These are phyloP conservation scores for Drosophila quinaria DNA, from an alignment of 2,888 invertebrate species.

Conservation along the genomic window DNA sequence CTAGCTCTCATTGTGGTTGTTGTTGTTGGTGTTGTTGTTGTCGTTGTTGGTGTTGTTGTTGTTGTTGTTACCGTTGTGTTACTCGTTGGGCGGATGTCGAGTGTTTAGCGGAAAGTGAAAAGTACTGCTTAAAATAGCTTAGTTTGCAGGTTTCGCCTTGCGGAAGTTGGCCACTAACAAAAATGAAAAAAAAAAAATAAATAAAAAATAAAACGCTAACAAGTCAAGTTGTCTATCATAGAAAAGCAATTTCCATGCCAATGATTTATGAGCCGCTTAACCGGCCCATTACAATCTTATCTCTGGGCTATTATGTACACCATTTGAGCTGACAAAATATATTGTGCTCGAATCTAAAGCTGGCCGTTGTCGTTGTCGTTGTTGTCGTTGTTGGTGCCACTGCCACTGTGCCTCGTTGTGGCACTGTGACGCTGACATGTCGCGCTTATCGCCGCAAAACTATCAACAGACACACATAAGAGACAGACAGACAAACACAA, in stretches of 20 bases:
- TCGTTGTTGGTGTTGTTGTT: slow-evolving; percentile 19
- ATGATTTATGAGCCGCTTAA: slow-evolving; percentile 82
- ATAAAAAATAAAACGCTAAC: slow-evolving; percentile 23
- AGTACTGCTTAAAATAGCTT: slow-evolving; percentile 82
- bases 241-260: slow-evolving; percentile 82
- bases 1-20: slow-evolving; percentile 31
- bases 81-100: slow-evolving; percentile 70
- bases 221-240: slow-evolving; percentile 79
- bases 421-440: slow-evolving; percentile 78
- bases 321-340: slow-evolving; percentile 82
- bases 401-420: slow-evolving; percentile 29
- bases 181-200: slow-evolving; percentile 5
- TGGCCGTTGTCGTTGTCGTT: slow-evolving; percentile 56
- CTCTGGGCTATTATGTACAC: slow-evolving; percentile 79
- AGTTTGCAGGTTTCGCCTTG: slow-evolving; percentile 80
- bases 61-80: slow-evolving; percentile 30
- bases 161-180: slow-evolving; percentile 60
- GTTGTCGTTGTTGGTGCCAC: slow-evolving; percentile 11
- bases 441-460: slow-evolving; percentile 80
- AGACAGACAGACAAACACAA: slow-evolving; percentile 29
- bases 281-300: slow-evolving; percentile 80
- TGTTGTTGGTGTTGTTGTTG: slow-evolving; percentile 12
- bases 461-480: slow-evolving; percentile 71
- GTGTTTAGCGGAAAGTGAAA: slow-evolving; percentile 82
- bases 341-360: slow-evolving; percentile 80